phyloP scores from a whole-genome alignment of 2,888 invertebrate genomes.

The Cerastoderma edule region DNA sequence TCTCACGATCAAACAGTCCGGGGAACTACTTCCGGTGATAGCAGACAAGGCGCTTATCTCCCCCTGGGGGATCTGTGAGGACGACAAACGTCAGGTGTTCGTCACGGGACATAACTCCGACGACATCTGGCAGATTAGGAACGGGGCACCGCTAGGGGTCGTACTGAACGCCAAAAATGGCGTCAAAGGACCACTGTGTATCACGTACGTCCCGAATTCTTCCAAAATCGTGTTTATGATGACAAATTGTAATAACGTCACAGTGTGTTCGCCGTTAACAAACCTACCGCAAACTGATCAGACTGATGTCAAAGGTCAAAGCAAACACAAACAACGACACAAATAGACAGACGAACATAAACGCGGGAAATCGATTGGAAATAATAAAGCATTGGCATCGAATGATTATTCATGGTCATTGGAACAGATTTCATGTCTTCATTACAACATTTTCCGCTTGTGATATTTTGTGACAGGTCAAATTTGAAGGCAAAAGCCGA shows the following conservation, averaged over 20 bases:
- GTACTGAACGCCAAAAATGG: slow-evolving; percentile 36
- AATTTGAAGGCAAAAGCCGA: too few relatives aligned
- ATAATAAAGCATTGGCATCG: too few relatives aligned
- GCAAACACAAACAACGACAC: slow-evolving; percentile 3
- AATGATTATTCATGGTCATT: too few relatives aligned
- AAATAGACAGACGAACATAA: background rate
- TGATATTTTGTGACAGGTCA: too few relatives aligned
- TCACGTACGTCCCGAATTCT: slow-evolving; percentile 4
- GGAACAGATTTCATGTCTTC: too few relatives aligned
- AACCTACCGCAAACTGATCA: background rate
- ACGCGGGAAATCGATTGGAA: background rate
- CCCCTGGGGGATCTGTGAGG: slow-evolving; percentile 45
- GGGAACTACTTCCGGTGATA: slow-evolving; percentile 34
- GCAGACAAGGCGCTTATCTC: slow-evolving; percentile 33
- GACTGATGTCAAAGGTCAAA: slow-evolving; percentile 1
- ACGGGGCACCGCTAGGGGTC: slow-evolving; percentile 30
- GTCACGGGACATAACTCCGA: slow-evolving; percentile 40
- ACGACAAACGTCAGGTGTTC: slow-evolving; percentile 44
- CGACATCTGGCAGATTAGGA: slow-evolving; percentile 39
- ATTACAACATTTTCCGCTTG: too few relatives aligned
- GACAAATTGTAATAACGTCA: slow-evolving; percentile 38
- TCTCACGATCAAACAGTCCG: slow-evolving; percentile 35
- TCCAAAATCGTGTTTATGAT: slow-evolving; percentile 37
- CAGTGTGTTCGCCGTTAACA: slow-evolving; percentile 41
- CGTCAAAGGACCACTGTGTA: slow-evolving; percentile 33